Conservation (phyloP, 37 sponge, comb jelly and placozoan species). For the Halichondria panicea region DNA sequence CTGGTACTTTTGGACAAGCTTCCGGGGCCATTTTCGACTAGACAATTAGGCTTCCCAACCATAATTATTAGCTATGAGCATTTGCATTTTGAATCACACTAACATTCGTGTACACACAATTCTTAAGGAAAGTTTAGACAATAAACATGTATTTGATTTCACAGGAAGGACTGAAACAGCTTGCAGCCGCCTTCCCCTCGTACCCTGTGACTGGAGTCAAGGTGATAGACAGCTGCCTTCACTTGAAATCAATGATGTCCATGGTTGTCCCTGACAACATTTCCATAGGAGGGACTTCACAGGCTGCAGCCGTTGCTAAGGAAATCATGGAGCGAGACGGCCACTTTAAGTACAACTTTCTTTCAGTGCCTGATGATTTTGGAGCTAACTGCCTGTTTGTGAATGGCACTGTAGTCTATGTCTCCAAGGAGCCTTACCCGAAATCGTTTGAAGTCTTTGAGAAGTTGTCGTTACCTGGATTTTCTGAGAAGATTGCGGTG, state of each 20-base stretch:
- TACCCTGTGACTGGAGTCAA: constrained; percentile 56
- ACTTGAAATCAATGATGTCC: constrained; percentile 79
- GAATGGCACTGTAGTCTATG: constrained; percentile 63
- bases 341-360: constrained; percentile 32
- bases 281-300: constrained; percentile 62
- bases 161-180: constrained; percentile 60
- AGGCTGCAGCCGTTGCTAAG: constrained; percentile 31
- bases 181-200: constrained; percentile 48
- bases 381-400: constrained; percentile 81
- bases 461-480: too few species aligned
- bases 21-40: too few species aligned
- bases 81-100: too few species aligned
- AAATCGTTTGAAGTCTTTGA: constrained; percentile 40
- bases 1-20: too few species aligned
- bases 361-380: constrained; percentile 52
- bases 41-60: too few species aligned
- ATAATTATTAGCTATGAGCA: too few species aligned
- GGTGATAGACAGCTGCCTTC: constrained; percentile 54
- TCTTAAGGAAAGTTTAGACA: too few species aligned
- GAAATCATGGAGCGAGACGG: constrained; percentile 31
- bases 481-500: constrained; percentile 44
- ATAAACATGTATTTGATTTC: too few species aligned
- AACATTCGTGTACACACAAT: too few species aligned
- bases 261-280: constrained; percentile 74
- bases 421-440: constrained; percentile 26